Conservation (phyloP, 1,140 invertebrate species). For the Homarus americanus region DNA sequence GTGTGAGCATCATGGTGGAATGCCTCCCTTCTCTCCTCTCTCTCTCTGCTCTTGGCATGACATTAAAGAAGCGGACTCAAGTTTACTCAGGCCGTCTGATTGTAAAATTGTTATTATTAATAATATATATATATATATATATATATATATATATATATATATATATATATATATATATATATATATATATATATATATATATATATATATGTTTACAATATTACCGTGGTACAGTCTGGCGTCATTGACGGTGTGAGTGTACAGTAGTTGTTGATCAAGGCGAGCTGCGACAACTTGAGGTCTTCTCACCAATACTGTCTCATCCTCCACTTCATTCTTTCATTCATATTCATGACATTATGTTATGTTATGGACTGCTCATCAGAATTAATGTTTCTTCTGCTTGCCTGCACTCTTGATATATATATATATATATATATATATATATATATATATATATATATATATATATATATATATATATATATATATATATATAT, state of each 20-base stretch:
- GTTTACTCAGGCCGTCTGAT: too few relatives aligned
- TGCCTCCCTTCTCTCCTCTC: not conserved
- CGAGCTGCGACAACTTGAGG: too few relatives aligned
- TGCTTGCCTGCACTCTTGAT: too few relatives aligned
- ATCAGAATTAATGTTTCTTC: too few relatives aligned
- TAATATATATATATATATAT: constrained; percentile 48
- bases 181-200: constrained; percentile 16
- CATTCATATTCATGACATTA: too few relatives aligned
- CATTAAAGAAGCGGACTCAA: not conserved
- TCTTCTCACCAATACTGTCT: too few relatives aligned
- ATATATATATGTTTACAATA: constrained; percentile 22
- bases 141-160: constrained; percentile 17
- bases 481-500: not conserved
- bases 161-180: constrained; percentile 15
- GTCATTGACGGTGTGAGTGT: too few relatives aligned
- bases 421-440: constrained; percentile 35
- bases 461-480: not conserved
- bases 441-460: constrained; percentile 41
- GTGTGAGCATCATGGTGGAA: not conserved
- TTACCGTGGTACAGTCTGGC: too few relatives aligned
- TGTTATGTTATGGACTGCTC: too few relatives aligned
- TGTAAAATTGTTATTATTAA: too few relatives aligned
- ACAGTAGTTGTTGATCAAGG: too few relatives aligned
- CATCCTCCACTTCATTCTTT: too few relatives aligned
- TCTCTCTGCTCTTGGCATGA: not conserved